A percentile compares a stretch with the other conserved stretches of the same genome.
Evolutionary conservation across 2,113 vertebrate genomes (phyloP).

Genomic region (Falco punctatus): DNA sequence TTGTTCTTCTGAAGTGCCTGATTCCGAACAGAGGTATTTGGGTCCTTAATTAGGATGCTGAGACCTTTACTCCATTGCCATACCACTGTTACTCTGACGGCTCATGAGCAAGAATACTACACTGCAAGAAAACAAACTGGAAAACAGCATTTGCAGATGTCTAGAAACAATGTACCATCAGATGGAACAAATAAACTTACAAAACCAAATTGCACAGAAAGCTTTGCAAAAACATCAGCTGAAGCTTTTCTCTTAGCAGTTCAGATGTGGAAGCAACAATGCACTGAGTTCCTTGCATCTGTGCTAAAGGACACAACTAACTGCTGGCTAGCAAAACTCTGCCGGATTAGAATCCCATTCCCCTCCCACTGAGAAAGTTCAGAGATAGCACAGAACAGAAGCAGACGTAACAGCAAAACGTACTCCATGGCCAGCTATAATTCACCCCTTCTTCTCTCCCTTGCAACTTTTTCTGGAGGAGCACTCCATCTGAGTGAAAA

Average conservation of each 20-base stretch:
- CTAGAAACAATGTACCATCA: not conserved
- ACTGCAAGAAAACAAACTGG: not conserved
- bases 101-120: not conserved
- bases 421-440: not conserved
- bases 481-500: not conserved
- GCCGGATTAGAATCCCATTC: not conserved
- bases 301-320: not conserved
- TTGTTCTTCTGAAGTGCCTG: not conserved
- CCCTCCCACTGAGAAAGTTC: not conserved
- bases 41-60: not conserved
- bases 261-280: not conserved
- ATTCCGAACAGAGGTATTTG: not conserved
- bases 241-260: not conserved
- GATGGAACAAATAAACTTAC: not conserved
- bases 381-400: not conserved
- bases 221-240: not conserved
- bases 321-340: not conserved
- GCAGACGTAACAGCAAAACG: fast-evolving
- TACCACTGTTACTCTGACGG: not conserved
- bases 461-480: not conserved
- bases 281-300: not conserved
- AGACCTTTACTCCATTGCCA: not conserved
- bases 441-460: not conserved
- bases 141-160: not conserved
- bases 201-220: not conserved